Base-by-base conservation (phyloP, 1,140 invertebrate species). In the Psix sp. region DNA sequence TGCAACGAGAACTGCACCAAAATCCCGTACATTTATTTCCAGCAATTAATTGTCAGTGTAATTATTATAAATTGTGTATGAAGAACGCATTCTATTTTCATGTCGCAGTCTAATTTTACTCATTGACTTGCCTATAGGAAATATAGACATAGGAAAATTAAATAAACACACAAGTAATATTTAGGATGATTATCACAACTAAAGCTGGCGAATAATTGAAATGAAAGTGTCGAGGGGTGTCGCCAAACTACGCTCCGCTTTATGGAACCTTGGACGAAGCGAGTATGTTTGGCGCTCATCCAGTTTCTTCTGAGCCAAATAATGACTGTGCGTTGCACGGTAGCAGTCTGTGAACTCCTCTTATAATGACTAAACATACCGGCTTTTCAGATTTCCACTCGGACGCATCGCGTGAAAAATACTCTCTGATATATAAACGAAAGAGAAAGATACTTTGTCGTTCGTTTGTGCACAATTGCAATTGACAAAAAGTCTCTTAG, bases 221-320 rank as follows among this genome's bases (percentile, higher is more conserved):
- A 67, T 67, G 45, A 57, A 51, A 67, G 52, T 51, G 63, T 67
- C 11, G 43, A 67, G 36, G 43, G 42, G 60, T 65, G 60, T 56
- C 21, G 52, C 45, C 43, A 67, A 67, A 43, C 36, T 17, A 35
- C 40, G 52, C 36, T 59, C 18, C 36, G 39, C 39, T 67, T 67
- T 36, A 51, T 29, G 63, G 36, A 67, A 67, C 63, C 63, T 67
- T 67, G 60, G 60, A 39, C 42, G 20, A 10, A 11, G 21, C 51
- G 38, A 54, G 49, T 42, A 39, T 29, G 26, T 42, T 65, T 65
- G 63, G 63, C 52, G 15, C 52, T 17, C 29, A 17, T 48, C 63
- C 51, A 56, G 35, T 54, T 54, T 56, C 24, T 35, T 56, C 52
- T 46, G 46, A 46, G 51, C 63, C 35, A 54, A 67, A 56, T 48